A percentile compares a stretch with the other conserved stretches of the same genome.
phyloP scores from a whole-genome alignment of 2,888 invertebrate genomes.

The Lathronympha strigana region DNA sequence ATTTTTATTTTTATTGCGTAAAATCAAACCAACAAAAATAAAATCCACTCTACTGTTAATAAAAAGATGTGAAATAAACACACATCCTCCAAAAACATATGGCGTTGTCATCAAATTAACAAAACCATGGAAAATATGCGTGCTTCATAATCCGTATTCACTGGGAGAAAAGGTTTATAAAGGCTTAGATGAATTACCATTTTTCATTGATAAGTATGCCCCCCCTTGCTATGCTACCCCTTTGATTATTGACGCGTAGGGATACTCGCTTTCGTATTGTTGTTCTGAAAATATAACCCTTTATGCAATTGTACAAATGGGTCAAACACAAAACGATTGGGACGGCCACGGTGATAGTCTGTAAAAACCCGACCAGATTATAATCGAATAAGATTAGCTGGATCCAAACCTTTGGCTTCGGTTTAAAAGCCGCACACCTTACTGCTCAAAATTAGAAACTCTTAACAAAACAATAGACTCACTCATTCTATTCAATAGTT shows the following conservation, averaged over 20 bases:
- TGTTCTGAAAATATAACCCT: slow-evolving; percentile 17
- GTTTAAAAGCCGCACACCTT: background rate
- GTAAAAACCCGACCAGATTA: too few relatives aligned
- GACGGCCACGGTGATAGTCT: background rate
- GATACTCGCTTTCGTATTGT: slow-evolving; percentile 7
- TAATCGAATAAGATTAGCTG: too few relatives aligned
- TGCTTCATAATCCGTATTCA: background rate
- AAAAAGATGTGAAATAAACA: slow-evolving; percentile 13
- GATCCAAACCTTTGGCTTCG: too few relatives aligned
- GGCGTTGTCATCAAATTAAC: slow-evolving; percentile 7
- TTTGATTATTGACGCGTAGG: slow-evolving; percentile 33
- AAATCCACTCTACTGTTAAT: background rate
- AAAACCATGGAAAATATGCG: background rate
- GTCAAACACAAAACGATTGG: too few relatives aligned
- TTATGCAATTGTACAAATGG: too few relatives aligned
- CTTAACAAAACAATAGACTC: background rate
- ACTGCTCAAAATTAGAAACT: background rate
- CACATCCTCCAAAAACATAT: slow-evolving; percentile 10
- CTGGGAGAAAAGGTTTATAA: background rate
- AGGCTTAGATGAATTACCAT: background rate
- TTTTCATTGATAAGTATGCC: background rate
- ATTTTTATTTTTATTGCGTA: background rate
- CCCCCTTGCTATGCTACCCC: slow-evolving; percentile 2
- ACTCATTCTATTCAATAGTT: background rate
- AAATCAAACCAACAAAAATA: background rate